Conservation (phyloP, 2,797 vertebrate species). For the Galaxias olidus region DNA sequence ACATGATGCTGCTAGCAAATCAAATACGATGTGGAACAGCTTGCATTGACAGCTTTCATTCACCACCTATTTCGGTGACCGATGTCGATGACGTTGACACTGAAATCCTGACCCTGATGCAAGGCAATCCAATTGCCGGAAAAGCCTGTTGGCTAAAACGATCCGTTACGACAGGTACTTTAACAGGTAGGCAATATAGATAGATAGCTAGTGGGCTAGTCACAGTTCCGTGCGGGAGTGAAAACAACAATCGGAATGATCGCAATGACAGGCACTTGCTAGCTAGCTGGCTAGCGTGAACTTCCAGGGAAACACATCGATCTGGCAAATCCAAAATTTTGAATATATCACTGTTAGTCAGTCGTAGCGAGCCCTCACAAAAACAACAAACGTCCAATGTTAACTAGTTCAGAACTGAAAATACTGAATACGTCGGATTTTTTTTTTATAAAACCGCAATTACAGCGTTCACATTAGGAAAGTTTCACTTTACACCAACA, state of each 20-base stretch:
- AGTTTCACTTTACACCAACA: conserved; percentile 77
- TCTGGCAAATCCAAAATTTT: conserved; percentile 32
- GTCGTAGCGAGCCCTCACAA: neutral
- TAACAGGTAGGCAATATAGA: conserved; percentile 22
- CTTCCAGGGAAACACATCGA: conserved; percentile 58
- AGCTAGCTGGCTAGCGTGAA: too few relatives aligned
- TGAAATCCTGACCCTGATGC: conserved; percentile 45
- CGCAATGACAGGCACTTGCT: conserved; percentile 59
- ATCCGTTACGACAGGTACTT: conserved; percentile 16
- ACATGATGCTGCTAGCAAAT: conserved; percentile 72
- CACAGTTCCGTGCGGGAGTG: conserved; percentile 34
- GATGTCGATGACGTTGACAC: conserved; percentile 58
- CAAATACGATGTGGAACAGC: conserved; percentile 50
- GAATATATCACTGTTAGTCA: conserved; percentile 1
- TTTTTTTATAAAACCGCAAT: conserved; percentile 17
- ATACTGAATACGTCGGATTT: too few relatives aligned
- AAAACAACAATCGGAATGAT: conserved; percentile 47
- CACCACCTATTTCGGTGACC: conserved; percentile 45
- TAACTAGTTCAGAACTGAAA: neutral
- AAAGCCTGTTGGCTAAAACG: neutral
- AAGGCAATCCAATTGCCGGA: conserved; percentile 9
- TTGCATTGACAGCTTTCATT: conserved; percentile 72
- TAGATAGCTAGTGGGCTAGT: conserved; percentile 1
- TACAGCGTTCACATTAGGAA: conserved; percentile 53
- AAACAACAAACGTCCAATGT: neutral